Percentiles rank a stretch among this genome's conserved stretches.
phyloP scores from a whole-genome alignment of 2,113 vertebrate genomes.

The Xiphophorus couchianus region DNA sequence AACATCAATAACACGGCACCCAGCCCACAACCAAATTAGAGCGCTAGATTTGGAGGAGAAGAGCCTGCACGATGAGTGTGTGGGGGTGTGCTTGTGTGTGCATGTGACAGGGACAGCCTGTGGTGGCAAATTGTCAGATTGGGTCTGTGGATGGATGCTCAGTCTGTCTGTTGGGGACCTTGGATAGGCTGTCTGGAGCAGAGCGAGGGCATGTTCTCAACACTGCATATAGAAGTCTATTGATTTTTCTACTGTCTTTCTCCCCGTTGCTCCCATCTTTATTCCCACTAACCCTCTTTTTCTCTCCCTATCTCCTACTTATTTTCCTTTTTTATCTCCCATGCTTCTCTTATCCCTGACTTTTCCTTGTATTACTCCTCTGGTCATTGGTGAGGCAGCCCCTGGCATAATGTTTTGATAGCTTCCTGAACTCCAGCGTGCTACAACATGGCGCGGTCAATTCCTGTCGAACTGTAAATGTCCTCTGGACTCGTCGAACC shows the following conservation, averaged over 20 bases:
- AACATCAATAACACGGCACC: constrained; percentile 70
- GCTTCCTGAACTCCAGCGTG: constrained; percentile 52
- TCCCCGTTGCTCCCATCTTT: constrained; percentile 36
- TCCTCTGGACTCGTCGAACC: constrained; percentile 15
- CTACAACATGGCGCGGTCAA: constrained; percentile 30
- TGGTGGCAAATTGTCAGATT: constrained; percentile 53
- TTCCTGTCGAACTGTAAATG: constrained; percentile 20
- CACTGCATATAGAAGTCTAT: constrained; percentile 63
- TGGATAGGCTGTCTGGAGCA: constrained; percentile 51
- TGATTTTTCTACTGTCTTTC: constrained; percentile 66
- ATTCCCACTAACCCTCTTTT: constrained; percentile 17
- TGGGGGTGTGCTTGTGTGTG: constrained; percentile 4
- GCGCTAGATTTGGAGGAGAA: constrained; percentile 64
- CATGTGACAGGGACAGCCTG: constrained; percentile 32
- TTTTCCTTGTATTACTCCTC: constrained; percentile 63
- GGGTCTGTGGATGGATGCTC: constrained; percentile 57
- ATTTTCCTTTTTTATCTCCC: constrained; percentile 8
- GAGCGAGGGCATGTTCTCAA: constrained; percentile 42
- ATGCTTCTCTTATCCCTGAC: constrained; percentile 23
- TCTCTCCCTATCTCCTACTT: constrained; percentile 7
- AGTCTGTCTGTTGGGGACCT: constrained; percentile 53
- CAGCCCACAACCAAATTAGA: constrained; percentile 61
- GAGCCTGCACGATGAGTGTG: constrained; percentile 30
- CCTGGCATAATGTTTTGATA: constrained; percentile 59
- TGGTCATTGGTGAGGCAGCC: constrained; percentile 52